Conservation (phyloP, 2,113 vertebrate species). For the Reinhardtius hippoglossoides region DNA sequence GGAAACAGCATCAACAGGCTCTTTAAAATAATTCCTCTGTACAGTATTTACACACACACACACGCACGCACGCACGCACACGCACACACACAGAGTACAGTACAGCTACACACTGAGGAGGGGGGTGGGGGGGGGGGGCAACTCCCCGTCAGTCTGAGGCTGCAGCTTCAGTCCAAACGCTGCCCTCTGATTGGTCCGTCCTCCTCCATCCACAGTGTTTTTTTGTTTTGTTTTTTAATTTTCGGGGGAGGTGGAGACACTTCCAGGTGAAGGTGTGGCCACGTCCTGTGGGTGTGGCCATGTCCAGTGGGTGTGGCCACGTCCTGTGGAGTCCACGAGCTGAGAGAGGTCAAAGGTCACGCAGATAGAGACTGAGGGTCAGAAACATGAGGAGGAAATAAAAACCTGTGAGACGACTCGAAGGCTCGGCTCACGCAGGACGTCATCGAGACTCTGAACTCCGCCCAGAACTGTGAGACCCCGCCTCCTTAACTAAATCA, state of each 20-base stretch:
- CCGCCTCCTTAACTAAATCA: background rate
- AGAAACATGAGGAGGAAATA: conserved; percentile 5
- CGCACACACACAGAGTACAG: conserved; percentile 70
- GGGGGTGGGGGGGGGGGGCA: conserved; percentile 25
- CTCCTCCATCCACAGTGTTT: conserved; percentile 53
- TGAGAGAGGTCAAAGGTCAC: conserved; percentile 1
- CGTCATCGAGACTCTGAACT: background rate
- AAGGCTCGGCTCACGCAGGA: background rate
- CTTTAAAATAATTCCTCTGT: conserved; percentile 95
- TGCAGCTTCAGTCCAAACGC: conserved; percentile 8
- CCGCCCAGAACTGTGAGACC: background rate
- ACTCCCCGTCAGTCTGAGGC: conserved; percentile 12
- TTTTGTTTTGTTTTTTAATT: background rate
- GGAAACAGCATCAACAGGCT: conserved; percentile 82
- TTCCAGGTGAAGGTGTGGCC: conserved; percentile 29
- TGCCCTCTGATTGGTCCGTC: conserved; percentile 58
- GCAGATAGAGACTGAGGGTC: background rate
- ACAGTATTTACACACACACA: conserved; percentile 92
- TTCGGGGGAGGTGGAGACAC: conserved; percentile 15
- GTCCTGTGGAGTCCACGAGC: background rate
- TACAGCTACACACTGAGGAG: conserved; percentile 64
- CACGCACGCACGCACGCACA: conserved; percentile 83
- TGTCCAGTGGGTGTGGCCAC: background rate
- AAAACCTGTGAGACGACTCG: background rate
- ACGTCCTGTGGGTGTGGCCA: conserved; percentile 1